A percentile compares a stretch with the other conserved stretches of the same genome.
Evolutionary conservation across 1,140 invertebrate species (phyloP).

Genomic region (Drosophila pseudoobscura): DNA sequence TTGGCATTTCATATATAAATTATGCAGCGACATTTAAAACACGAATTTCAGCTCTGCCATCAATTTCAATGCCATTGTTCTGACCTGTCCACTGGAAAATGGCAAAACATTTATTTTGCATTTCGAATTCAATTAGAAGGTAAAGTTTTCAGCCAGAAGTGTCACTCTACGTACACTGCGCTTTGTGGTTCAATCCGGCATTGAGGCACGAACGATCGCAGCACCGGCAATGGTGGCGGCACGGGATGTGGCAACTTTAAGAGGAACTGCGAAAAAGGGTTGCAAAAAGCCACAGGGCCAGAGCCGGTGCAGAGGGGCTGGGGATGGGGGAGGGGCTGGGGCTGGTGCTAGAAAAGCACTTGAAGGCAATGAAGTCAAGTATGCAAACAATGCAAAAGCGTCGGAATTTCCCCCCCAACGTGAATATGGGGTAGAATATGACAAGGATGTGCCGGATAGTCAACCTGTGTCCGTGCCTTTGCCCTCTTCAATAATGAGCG

Average conservation of each 20-base stretch:
- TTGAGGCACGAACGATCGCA: too few relatives aligned
- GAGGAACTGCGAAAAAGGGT: constrained; percentile 10
- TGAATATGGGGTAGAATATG: constrained; percentile 30
- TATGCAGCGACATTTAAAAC: constrained; percentile 68
- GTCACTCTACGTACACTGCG: too few relatives aligned
- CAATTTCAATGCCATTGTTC: constrained; percentile 53
- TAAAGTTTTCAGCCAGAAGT: neutral
- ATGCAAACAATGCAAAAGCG: constrained; percentile 73
- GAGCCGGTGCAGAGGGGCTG: neutral
- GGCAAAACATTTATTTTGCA: constrained; percentile 69
- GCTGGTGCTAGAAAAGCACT: constrained; percentile 26
- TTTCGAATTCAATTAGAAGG: constrained; percentile 29
- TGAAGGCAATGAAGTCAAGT: constrained; percentile 78
- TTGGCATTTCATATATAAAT: constrained; percentile 27
- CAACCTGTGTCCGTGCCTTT: constrained; percentile 3
- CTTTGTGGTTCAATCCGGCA: too few relatives aligned
- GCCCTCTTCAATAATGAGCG: constrained; percentile 73
- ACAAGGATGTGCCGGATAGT: constrained; percentile 38
- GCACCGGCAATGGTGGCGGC: neutral
- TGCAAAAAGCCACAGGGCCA: constrained; percentile 38
- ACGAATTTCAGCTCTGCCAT: constrained; percentile 62
- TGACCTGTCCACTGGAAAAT: constrained; percentile 61
- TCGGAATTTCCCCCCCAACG: constrained; percentile 58
- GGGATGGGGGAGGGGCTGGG: neutral
- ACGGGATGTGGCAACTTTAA: neutral